Evolutionary conservation across 2,113 vertebrate species (phyloP), one percentile per base, ranked within the genome.

Genomic region (Morone saxatilis): DNA sequence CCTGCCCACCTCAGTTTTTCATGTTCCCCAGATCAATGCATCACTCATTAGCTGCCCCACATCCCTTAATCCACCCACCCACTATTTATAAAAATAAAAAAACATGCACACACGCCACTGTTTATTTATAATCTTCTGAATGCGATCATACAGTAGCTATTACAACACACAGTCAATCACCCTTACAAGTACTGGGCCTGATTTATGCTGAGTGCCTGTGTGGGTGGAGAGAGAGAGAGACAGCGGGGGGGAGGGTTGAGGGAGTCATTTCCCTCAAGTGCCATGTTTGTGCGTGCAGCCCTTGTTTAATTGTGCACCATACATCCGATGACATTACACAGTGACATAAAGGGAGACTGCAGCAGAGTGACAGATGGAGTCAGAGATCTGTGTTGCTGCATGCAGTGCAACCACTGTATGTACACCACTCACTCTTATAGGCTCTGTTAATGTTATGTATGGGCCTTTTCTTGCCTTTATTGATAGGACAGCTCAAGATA

Each of bases 241-340:
- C n/a, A 9, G 41, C 11, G 19, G 48, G 65, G 1, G 17, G 74
- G 12, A 38, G 47, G 81, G 79, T 68, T 74, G 59, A 65, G 14
- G 60, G 56, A 47, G 74, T 68, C 13, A 82, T 83, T 85, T 71
- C 70, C 89, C 78, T 87, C 63, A 89, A 89, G 90, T 88, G 81
- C 72, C 66, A 67, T 76, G 71, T 83, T 88, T 83, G 59, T 86
- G 62, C 12, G 3, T 82, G 80, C 56, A 62, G 75, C 68, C 6
- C 25, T 56, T n/a, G 13, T 76, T 76, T 80, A 86, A 85, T 71
- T 77, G 76, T 54, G 48, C 13, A 9, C 68, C 71, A 76, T 85
- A 88, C 72, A 89, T 83, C 45, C 54, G 43, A 56, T 53, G 17
- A 81, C 85, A 84, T 83, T 53, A 54, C 53, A 66, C 72, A 48